A percentile compares a stretch with the other conserved stretches of the same genome.
Evolutionary conservation across 2,113 vertebrate species (phyloP).

Genomic region (Sigmodon hispidus): DNA sequence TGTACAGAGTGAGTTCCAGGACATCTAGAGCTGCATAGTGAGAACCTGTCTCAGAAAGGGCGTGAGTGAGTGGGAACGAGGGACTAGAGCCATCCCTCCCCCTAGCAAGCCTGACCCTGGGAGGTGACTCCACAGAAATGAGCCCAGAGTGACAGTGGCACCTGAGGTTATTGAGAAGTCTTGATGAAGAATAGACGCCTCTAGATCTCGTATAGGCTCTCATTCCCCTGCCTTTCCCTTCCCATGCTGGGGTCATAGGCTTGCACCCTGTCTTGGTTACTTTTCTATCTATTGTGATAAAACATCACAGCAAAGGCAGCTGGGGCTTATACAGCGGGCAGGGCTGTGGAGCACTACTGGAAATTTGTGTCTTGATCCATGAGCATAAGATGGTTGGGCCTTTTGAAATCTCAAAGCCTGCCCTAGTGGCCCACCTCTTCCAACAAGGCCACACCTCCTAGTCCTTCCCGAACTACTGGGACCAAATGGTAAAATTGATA

Average conservation of each 20-base stretch:
- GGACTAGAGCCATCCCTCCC: too few relatives aligned
- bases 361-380: not conserved
- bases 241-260: not conserved
- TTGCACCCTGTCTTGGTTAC: not conserved
- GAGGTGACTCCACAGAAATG: not conserved
- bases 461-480: too few relatives aligned
- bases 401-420: not conserved
- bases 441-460: too few relatives aligned
- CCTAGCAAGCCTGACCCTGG: not conserved
- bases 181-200: not conserved
- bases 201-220: not conserved
- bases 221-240: not conserved
- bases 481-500: not conserved
- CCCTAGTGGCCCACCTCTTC: not conserved
- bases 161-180: not conserved
- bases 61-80: not conserved
- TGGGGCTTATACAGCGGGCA: not conserved
- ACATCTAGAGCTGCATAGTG: not conserved
- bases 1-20: not conserved
- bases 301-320: not conserved
- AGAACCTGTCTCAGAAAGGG: not conserved
- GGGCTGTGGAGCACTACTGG: not conserved
- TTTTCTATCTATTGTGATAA: not conserved
- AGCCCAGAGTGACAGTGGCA: not conserved
- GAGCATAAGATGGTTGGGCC: not conserved